Evolutionary conservation across 1,140 invertebrate species (phyloP), one percentile per base, ranked within the genome.

Genomic region (Thaumetopoea pityocampa): DNA sequence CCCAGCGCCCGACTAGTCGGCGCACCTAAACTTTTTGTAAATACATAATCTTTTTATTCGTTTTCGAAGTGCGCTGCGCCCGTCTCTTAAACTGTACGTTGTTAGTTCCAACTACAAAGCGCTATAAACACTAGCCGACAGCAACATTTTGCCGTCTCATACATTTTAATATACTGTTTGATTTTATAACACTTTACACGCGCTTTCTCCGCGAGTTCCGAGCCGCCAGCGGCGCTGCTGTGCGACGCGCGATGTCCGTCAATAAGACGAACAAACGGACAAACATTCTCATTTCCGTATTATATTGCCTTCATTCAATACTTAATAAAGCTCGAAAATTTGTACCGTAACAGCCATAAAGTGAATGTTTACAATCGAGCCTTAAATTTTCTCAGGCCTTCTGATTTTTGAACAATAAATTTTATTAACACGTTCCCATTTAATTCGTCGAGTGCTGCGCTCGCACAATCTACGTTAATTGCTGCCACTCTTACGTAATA

Each of bases 391-490:
- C 72, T 59, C 68, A 76, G 55, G 62, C 70, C 62, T 67, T 70
- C 61, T 58, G 56, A 51, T 63, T 57, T 68, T 49, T 65, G 60
- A 60, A 68, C 76, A 77, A 80, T 77, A 73, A 71, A 80, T 73
- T 72, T 80, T 73, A 80, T 80, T 77, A 77, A 76, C 76, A 80
- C 76, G 46, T 70, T 68, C 67, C 64, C 70, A 70, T 74, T 69
- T 69, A 73, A 73, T 71, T 52, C 53, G 42, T 61, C 41, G 49
- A 65, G 55, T 59, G 47, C 53, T 46, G 44, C 51, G 51, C 46
- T 54, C 50, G 41, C 56, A 77, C 72, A 77, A 77, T 71, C 66
- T 61, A 46, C 54, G 57, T 82, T 82, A 79, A 82, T 79, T 78
- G 65, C 68, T 67, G 68, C 68, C 70, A 63, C 73, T 71, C 58